Conservation (phyloP, 2,888 invertebrate genomes). For the Aspidiotus rigidus region DNA sequence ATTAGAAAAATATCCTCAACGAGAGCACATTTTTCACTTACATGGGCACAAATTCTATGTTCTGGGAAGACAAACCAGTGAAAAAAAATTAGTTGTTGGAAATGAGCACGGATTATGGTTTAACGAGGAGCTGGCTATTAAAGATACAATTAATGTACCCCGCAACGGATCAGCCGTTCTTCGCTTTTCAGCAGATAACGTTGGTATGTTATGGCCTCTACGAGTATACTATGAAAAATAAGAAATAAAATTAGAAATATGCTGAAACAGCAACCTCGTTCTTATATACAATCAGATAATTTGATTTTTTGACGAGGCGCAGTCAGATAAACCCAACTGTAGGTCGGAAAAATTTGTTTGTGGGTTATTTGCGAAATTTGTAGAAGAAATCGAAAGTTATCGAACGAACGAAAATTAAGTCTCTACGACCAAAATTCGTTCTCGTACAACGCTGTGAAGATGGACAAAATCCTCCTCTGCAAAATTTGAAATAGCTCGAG, state of each 20-base stretch:
- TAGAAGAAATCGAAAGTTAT: too few relatives aligned
- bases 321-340: too few relatives aligned
- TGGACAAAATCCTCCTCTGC: too few relatives aligned
- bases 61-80: conserved; percentile 45
- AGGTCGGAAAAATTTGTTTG: too few relatives aligned
- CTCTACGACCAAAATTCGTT: too few relatives aligned
- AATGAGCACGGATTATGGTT: conserved; percentile 51
- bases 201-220: conserved; percentile 47
- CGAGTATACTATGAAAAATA: not conserved
- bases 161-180: conserved; percentile 59
- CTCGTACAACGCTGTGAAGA: too few relatives aligned
- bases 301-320: too few relatives aligned
- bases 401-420: too few relatives aligned
- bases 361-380: too few relatives aligned
- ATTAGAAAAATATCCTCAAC: conserved; percentile 13
- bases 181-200: conserved; percentile 65
- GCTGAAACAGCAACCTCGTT: too few relatives aligned
- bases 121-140: conserved; percentile 53
- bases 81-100: conserved; percentile 49
- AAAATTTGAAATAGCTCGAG: too few relatives aligned
- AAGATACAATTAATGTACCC: conserved; percentile 66
- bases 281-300: too few relatives aligned
- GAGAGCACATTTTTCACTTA: conserved; percentile 62
- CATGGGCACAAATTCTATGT: conserved; percentile 67
- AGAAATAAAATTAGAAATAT: not conserved